Evolutionary conservation across 2,113 vertebrate species (phyloP), one percentile per base, ranked within the genome.

Genomic region (Eidolon helvum): DNA sequence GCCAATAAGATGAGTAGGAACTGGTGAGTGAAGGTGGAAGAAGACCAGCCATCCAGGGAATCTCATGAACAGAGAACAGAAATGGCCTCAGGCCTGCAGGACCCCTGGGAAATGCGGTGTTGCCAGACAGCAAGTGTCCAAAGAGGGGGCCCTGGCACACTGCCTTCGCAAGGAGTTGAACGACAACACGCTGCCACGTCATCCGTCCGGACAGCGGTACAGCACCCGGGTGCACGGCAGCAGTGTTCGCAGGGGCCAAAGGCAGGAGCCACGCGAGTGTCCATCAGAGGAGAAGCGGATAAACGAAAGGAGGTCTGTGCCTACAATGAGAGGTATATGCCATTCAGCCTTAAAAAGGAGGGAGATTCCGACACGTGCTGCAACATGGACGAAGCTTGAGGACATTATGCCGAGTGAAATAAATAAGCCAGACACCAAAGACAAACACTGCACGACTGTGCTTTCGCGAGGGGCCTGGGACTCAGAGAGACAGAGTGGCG

Each of bases 171-270:
- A 24, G 38, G 28, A 10, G 22, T 45, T 40, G 4, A 80, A 21
- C n/a, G 66, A 4, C 43, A 57, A 5, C 1, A 5, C 50, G 90
- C 38, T 5, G 22, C 4, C 1, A 0, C 1, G 15, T 11, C 5
- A 16, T 5, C 26, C 4, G 4, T 35, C 4, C 9, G 28, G 11
- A 5, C 11, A 26, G n/a, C 14, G 19, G 4, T 26, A 26, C 1
- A 19, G 4, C 7, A 50, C 80, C 30, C 43, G 4, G 0, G 1
- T 69, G 38, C n/a, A 11, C 6, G 7, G n/a, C 40, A n/a, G 11
- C 21, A 12, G 63, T 28, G 6, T 33, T 53, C 61, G 18, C 1
- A 35, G 1, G 26, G 8, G 26, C 48, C 33, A 11, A 53, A 69
- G 28, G 18, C 65, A 24, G 72, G 21, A 75, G 61, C 74, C 10